Percentiles rank a stretch among this genome's conserved stretches.
phyloP scores from a whole-genome alignment of 1,140 invertebrate genomes.

The Probaryconus sp. region DNA sequence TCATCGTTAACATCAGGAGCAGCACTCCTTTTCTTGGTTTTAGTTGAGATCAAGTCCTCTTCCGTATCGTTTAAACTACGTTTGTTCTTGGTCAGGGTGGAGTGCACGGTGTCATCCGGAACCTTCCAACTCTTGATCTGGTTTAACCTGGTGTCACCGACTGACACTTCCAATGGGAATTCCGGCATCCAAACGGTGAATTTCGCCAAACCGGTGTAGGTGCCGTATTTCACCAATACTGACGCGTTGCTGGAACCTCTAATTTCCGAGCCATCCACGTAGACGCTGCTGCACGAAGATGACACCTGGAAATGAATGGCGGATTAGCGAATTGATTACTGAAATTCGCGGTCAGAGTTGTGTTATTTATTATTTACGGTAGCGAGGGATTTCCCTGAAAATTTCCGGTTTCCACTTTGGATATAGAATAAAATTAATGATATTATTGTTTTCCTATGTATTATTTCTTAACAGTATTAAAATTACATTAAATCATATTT shows the following conservation, averaged over 20 bases:
- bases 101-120: conserved; percentile 82
- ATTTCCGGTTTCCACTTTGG: too few relatives aligned
- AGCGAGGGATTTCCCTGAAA: too few relatives aligned
- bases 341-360: too few relatives aligned
- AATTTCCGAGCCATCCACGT: conserved; percentile 97
- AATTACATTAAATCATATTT: too few relatives aligned
- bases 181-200: conserved; percentile 99
- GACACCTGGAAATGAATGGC: conserved; percentile 86
- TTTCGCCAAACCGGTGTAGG: conserved; percentile 90
- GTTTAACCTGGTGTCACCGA: conserved; percentile 92
- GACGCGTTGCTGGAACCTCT: conserved; percentile 96
- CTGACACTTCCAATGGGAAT: conserved; percentile 92
- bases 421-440: not conserved
- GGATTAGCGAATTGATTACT: too few relatives aligned
- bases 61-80: conserved; percentile 70
- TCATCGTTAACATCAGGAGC: conserved; percentile 52
- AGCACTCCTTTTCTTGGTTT: conserved; percentile 47
- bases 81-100: conserved; percentile 75
- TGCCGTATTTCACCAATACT: conserved; percentile 95
- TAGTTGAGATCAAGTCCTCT: conserved; percentile 6
- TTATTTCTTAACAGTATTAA: too few relatives aligned
- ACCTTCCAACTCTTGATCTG: conserved; percentile 94
- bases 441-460: too few relatives aligned
- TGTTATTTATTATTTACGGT: too few relatives aligned
- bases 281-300: conserved; percentile 96